Evolutionary conservation across 1,140 invertebrate species (phyloP), one percentile per base, ranked within the genome.

Genomic region (Pseudachorutes palmiensis): DNA sequence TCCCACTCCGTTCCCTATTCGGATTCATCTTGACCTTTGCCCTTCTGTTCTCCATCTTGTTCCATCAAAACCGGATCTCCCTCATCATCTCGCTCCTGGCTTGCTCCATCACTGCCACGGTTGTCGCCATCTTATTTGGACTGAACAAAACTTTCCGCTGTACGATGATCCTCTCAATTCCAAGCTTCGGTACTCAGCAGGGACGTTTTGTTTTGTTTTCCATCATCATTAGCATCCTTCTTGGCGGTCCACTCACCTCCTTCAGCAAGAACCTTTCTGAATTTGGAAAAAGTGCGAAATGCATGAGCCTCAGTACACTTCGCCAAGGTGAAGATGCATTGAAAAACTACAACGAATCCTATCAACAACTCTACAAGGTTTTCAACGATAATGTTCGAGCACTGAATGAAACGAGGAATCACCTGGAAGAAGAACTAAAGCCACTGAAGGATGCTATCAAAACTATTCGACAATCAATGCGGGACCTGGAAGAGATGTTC

Each of bases 271-370:
- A 55, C 24, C 24, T 55, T 5, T 55, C 5, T 3, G 51, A 55
- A 55, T 55, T 55, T 24, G 51, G 51, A 22, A 55, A 24, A 55
- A 55, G 51, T 24, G 51, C 51, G 24, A 55, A 55, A 24, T 55
- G 51, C 51, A 12, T 16, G 51, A n/a, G n/a, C 9, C 51, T 55
- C 51, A 55, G 51, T 14, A 26, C 51, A 24, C 51, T 9, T 24
- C 24, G 51, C 9, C 12, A 26, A 12, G 24, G 24, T 14, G 51
- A 26, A 5, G 24, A 55, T 5, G 24, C 9, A 55, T 55, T 22
- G 24, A 14, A 5, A 16, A 24, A 55, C 12, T 45, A 19, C 36
- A 45, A 9, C 9, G 36, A 12, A 45, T 19, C 36, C 19, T 19
- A 45, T 12, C 36, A 12, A 19, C 36, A 19, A 19, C 9, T 12